Evolutionary conservation across 2,113 vertebrate species (phyloP).

Genomic region (Megaptera novaeangliae): DNA sequence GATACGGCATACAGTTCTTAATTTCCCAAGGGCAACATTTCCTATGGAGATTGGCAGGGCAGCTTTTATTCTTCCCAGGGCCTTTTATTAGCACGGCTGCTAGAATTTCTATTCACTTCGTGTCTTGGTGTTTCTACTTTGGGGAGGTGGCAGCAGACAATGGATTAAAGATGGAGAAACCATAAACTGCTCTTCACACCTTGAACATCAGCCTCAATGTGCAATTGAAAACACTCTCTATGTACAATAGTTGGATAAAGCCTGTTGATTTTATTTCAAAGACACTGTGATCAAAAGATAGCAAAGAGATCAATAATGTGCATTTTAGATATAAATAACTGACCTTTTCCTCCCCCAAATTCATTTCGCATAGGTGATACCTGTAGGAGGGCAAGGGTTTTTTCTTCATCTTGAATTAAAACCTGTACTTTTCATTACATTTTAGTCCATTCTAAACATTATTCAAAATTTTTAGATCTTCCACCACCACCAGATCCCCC

Average conservation of each 20-base stretch:
- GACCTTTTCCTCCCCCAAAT: not conserved
- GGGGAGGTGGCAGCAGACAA: not conserved
- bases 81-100: constrained; percentile 18
- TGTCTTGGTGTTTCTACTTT: constrained; percentile 10
- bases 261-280: not conserved
- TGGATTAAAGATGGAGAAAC: not conserved
- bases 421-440: constrained; percentile 71
- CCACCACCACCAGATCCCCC: constrained; percentile 99
- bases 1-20: constrained; percentile 2
- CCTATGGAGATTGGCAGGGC: not conserved
- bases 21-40: constrained; percentile 41
- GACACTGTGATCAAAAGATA: not conserved
- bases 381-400: constrained; percentile 20
- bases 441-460: constrained; percentile 79
- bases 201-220: not conserved
- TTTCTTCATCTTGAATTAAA: constrained; percentile 60
- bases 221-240: constrained; percentile 8
- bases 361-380: constrained; percentile 23
- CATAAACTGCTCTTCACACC: not conserved
- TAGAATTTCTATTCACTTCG: not conserved
- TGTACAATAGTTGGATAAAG: not conserved
- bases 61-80: not conserved
- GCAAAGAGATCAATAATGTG: not conserved
- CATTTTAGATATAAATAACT: constrained; percentile 22
- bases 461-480: constrained; percentile 92